Conservation (phyloP, 2,888 invertebrate species). For the Argyresthia goedartella region DNA sequence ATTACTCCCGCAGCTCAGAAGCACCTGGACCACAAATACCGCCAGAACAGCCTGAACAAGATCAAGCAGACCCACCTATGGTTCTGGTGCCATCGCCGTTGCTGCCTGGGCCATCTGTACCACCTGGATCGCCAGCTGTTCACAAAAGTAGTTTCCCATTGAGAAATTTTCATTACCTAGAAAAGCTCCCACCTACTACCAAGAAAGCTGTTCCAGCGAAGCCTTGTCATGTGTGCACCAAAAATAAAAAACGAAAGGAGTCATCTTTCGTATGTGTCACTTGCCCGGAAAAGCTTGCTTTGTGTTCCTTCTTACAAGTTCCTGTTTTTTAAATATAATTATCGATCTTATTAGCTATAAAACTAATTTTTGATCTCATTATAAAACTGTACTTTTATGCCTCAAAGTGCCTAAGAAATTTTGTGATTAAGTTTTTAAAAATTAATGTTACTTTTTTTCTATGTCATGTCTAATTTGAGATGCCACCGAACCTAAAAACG, state of each 20-base stretch:
- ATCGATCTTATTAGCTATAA: too few relatives aligned
- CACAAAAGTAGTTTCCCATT: not conserved
- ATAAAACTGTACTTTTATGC: too few relatives aligned
- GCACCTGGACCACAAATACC: not conserved
- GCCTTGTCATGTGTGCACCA: not conserved
- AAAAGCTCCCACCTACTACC: not conserved
- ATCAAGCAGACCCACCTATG: not conserved
- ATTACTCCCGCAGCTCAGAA: not conserved
- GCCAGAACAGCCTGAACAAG: not conserved
- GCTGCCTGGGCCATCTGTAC: not conserved
- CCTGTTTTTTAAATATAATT: too few relatives aligned
- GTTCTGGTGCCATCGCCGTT: not conserved
- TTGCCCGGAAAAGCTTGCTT: not conserved
- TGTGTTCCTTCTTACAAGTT: not conserved
- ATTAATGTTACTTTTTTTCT: too few relatives aligned
- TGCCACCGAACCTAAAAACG: too few relatives aligned
- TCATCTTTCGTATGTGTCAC: not conserved
- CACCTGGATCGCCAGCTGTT: not conserved
- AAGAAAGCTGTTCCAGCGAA: not conserved
- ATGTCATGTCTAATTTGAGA: too few relatives aligned
- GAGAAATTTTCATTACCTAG: not conserved
- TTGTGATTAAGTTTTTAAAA: too few relatives aligned
- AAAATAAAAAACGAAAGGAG: slow-evolving; percentile 13
- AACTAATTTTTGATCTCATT: too few relatives aligned
- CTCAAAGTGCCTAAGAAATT: too few relatives aligned